Base-by-base conservation (phyloP, 2,113 vertebrate species). In the Muscicapa adusta region DNA sequence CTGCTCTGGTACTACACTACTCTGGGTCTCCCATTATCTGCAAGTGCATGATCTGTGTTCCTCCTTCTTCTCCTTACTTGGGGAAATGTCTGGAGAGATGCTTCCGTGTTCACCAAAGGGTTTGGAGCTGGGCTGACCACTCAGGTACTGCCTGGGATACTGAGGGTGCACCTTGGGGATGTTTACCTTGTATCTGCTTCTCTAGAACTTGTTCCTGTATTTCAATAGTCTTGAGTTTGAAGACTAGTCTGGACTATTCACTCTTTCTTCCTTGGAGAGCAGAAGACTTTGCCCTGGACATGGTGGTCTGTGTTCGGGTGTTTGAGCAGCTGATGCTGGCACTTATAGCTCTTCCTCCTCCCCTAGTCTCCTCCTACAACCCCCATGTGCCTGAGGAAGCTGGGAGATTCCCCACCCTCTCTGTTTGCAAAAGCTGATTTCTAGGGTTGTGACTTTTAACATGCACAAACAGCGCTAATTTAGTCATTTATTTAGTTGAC, bases 401-500 rank as follows among this genome's bases (percentile, higher is more conserved):
- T 70, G 71, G 66, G 65, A 88, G 56, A 73, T 80, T 93, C n/a
- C 43, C 80, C 40, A 38, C 23, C 73, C 38, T 42, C 31, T 80
- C 47, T 73, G 29, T 83, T 73, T 78, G 36, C 47, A 67, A 65
- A 91, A 91, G 57, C 78, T 2, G 3, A 8, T 96, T 95, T 86
- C 94, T 95, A 85, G 62, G 92, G 50, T 92, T 97, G 91, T 74
- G 91, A 90, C 94, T 96, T 96, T 93, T 95, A 96, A 86, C 88
- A 96, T 96, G 93, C 93, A 96, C 89, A 97, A 93, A 96, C n/a
- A 13, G 84, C 28, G 73, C 92, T 97, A 96, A 96, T 96, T 97
- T 96, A 97, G 96, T 97, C 95, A 97, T 96, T 96, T 96, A 97
- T 97, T 97, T 97, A 97, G 94, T 96, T 97, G 96, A 97, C 94